phyloP scores from a whole-genome alignment of 2,888 invertebrate species.

The Eurytoma adleriae region DNA sequence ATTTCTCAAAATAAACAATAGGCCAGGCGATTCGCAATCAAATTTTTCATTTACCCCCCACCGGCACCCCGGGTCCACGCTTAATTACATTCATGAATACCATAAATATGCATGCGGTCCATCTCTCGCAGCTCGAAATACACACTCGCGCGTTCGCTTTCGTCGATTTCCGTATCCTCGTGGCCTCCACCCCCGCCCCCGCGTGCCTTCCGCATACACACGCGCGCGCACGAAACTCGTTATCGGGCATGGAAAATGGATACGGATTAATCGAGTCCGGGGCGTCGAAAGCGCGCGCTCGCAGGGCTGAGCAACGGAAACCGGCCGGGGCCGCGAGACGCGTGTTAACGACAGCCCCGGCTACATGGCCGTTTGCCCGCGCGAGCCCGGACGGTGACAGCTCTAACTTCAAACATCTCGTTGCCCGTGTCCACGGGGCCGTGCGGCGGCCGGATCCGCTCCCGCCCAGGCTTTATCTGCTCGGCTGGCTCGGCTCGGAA shows the following conservation, averaged over 20 bases:
- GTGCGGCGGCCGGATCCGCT: no score
- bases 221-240: constrained; percentile 41
- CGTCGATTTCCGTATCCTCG: constrained; percentile 41
- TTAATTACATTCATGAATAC: constrained; percentile 53
- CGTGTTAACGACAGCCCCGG: constrained; percentile 43
- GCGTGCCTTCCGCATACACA: not conserved
- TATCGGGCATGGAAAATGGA: constrained; percentile 37
- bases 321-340: constrained; percentile 23
- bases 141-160: constrained; percentile 18
- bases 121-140: constrained; percentile 21
- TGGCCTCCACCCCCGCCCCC: not conserved
- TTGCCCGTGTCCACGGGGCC: no score
- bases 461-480: no score
- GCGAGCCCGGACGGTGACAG: not conserved
- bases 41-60: constrained; percentile 8
- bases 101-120: constrained; percentile 51
- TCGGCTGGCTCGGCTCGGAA: no score
- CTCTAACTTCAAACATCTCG: constrained; percentile 36
- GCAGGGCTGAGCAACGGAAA: constrained; percentile 3
- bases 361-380: constrained; percentile 7
- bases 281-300: constrained; percentile 37
- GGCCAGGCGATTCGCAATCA: constrained; percentile 12
- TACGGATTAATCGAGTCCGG: constrained; percentile 51
- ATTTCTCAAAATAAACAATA: constrained; percentile 25
- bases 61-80: constrained; percentile 6